A percentile compares a stretch with the other conserved stretches of the same genome.
phyloP scores from a whole-genome alignment of 2,888 invertebrate species.

The Ichneumon xanthorius region DNA sequence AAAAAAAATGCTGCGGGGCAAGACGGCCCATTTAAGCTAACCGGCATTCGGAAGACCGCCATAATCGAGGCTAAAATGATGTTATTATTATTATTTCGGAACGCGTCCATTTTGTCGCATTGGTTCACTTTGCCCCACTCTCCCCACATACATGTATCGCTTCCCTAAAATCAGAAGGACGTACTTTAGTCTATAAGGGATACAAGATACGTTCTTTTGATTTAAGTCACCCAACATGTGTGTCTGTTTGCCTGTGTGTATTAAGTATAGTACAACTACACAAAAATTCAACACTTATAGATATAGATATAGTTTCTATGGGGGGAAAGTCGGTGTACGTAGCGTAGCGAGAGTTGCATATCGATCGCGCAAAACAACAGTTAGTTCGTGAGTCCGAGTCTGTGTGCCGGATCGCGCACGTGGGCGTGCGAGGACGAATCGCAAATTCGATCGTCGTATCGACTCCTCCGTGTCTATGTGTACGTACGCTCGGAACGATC shows the following conservation, averaged over 20 bases:
- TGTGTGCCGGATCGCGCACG: constrained; percentile 46
- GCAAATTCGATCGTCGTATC: constrained; percentile 37
- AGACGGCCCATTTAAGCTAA: too few species aligned
- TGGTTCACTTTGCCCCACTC: too few species aligned
- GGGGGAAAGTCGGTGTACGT: constrained; percentile 40
- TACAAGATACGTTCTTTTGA: too few species aligned
- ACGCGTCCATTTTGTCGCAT: too few species aligned
- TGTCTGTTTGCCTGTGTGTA: not conserved
- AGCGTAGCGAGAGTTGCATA: constrained; percentile 55
- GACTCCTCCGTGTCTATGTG: not conserved
- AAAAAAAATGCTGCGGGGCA: too few species aligned
- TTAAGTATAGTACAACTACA: constrained; percentile 3
- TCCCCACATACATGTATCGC: too few species aligned
- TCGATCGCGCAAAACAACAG: constrained; percentile 64
- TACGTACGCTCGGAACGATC: not conserved
- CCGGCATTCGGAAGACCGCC: too few species aligned
- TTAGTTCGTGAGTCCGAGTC: constrained; percentile 47
- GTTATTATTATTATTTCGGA: too few species aligned
- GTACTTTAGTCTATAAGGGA: too few species aligned
- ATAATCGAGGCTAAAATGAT: too few species aligned
- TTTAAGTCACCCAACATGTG: not conserved
- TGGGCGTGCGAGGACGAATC: constrained; percentile 60
- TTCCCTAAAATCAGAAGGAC: too few species aligned
- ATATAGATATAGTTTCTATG: constrained; percentile 38
- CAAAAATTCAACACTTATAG: not conserved